Evolutionary conservation across 2,113 vertebrate species (phyloP), one percentile per base, ranked within the genome.

Genomic region (Echinops telfairi): DNA sequence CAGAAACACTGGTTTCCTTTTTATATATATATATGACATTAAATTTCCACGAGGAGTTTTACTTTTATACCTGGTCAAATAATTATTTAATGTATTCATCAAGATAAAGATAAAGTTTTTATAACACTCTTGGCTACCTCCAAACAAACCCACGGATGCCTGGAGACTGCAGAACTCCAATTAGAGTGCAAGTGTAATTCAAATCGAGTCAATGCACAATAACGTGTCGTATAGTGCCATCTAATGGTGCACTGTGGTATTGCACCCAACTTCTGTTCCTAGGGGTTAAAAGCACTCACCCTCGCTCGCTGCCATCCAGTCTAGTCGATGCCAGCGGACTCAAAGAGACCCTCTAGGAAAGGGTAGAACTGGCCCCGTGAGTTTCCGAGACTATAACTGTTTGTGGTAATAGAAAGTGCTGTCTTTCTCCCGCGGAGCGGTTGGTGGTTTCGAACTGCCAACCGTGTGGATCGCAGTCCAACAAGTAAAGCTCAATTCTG

Each of bases 181-280:
- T 71, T 81, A 31, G 66, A 83, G 87, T 81, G 40, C 17, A 36
- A 76, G 57, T 38, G 40, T 27, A 83, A 79, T 22, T 36, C 62
- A 2, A 10, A 12, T 0, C 0, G 25, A 2, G 31, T 6, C 2
- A 3, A 36, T 16, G 29, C 22, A 40, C 62, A 40, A 94, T 90
- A 89, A 66, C 12, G 0, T 57, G 78, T 83, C 9, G 57, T 81
- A 66, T 38, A 11, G 77, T 93, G 83, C 25, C 96, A 96, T 84
- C 96, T 96, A 75, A 20, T 93, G 96, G 94, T 73, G 2, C 0
- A 2, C 8, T 7, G 0, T 75, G 73, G 66, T 73, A 93, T 93
- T 95, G 43, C 81, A 62, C 0, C 0, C 80, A 76, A 53, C 19
- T 38, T 80, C 33, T 25, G 84, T 57, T 33, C 3, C 5, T 0